Evolutionary conservation across 2,888 invertebrate genomes (phyloP).

Genomic region (Acleris laterana): DNA sequence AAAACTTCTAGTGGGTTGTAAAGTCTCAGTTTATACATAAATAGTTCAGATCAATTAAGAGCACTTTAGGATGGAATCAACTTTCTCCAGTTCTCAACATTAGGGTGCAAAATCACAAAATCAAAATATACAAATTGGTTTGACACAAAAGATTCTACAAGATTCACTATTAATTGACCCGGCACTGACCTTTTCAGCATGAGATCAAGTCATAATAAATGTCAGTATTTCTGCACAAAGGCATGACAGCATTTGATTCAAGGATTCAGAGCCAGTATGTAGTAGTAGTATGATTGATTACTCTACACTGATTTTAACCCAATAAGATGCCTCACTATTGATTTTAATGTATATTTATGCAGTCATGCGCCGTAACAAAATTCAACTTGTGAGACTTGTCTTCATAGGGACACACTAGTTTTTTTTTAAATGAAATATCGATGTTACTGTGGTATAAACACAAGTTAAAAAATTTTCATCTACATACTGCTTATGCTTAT

Average conservation of each 20-base stretch:
- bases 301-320: no score
- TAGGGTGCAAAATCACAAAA: slow-evolving; percentile 60
- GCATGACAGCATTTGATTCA: background rate
- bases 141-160: slow-evolving; percentile 49
- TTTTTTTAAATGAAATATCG: no score
- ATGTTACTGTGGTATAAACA: no score
- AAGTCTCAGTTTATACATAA: slow-evolving; percentile 65
- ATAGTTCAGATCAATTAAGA: slow-evolving; percentile 77
- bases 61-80: slow-evolving; percentile 83
- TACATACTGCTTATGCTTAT: background rate
- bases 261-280: no score
- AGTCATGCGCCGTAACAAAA: no score
- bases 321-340: no score
- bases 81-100: slow-evolving; percentile 69
- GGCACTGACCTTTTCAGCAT: background rate
- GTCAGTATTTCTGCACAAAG: no score
- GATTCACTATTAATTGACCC: slow-evolving; percentile 22
- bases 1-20: slow-evolving; percentile 50
- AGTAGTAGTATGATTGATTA: no score
- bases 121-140: slow-evolving; percentile 61
- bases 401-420: no score
- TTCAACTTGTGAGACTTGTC: no score
- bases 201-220: background rate
- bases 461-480: no score
- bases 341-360: no score